Base-by-base conservation (phyloP, 2,113 vertebrate species). In the Actenoides hombroni region DNA sequence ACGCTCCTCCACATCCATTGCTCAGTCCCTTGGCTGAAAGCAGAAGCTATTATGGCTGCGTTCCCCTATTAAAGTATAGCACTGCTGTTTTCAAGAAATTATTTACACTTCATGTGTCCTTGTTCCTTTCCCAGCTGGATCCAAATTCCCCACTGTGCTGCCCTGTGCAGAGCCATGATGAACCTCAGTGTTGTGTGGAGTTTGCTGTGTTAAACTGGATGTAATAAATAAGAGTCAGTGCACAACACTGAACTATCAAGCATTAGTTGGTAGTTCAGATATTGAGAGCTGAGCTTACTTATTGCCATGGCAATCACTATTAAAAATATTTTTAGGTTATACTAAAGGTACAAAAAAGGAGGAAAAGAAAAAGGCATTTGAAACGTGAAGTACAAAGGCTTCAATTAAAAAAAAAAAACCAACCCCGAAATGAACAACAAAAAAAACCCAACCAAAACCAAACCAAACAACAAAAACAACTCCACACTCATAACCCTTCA, bases 301-400 rank as follows among this genome's bases (percentile, higher is more conserved):
- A 97, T 95, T 97, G 93, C 95, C 90, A 95, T 96, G 94, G 94
- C 78, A 96, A 96, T 95, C 94, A 95, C 84, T 96, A 94, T 93
- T 93, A 92, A 83, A 95, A 90, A 83, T 95, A 91, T 94, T 94
- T 95, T 96, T 95, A 95, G 89, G 86, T 94, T 87, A 65, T 46
- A 54, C 74, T 87, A 74, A 90, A 95, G 84, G 92, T 95, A 80
- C 9, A 57, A 63, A 57, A 74, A 64, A 44, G 26, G 75, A 90
- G 10, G 33, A 29, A 91, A 92, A 84, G 65, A 33, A 75, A 76
- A 94, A 92, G 33, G 21, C 68, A 49, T 74, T 90, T 88, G 54
- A 70, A 80, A 78, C 35, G 51, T 74, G 76, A 90, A 70, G 79
- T 46, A 71, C 19, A 46, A 83, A 90, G 86, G 18, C n/a, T 77